phyloP scores from a whole-genome alignment of 92 coral and sea anemone species.

The Actinostola sp. region DNA sequence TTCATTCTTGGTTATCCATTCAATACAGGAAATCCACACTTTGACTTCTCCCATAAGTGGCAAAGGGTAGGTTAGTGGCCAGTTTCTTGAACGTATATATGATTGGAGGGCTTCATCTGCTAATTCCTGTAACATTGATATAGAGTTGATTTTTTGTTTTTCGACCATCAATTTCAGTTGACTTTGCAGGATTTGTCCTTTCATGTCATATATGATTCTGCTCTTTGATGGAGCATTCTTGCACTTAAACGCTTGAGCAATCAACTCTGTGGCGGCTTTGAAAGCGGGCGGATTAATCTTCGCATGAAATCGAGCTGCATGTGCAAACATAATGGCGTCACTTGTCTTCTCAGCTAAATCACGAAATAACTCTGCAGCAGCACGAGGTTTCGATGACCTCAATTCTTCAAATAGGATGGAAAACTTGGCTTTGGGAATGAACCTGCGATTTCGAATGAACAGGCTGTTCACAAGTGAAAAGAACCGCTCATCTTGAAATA shows the following conservation, averaged over 20 bases:
- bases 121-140: constrained; percentile 38
- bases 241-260: constrained; percentile 55
- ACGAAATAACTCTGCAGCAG: constrained; percentile 66
- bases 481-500: constrained; percentile 55
- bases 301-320: constrained; percentile 82
- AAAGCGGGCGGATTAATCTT: constrained; percentile 66
- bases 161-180: constrained; percentile 38
- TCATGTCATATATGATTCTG: constrained; percentile 56
- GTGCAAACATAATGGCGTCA: constrained; percentile 61
- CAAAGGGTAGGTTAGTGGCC: constrained; percentile 77
- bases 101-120: constrained; percentile 63
- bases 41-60: constrained; percentile 88
- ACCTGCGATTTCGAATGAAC: constrained; percentile 67
- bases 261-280: constrained; percentile 62
- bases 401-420: constrained; percentile 75
- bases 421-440: constrained; percentile 49
- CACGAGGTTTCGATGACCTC: constrained; percentile 16
- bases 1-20: constrained; percentile 67
- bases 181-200: constrained; percentile 61
- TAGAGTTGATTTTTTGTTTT: constrained; percentile 25
- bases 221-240: constrained; percentile 32
- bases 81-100: constrained; percentile 61
- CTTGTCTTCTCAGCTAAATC: constrained; percentile 70
- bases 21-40: constrained; percentile 79
- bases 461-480: constrained; percentile 55